These are phyloP conservation scores for Petrocephalus zakoni DNA, from an alignment of 2,113 vertebrate species.

Conservation along the genomic window DNA sequence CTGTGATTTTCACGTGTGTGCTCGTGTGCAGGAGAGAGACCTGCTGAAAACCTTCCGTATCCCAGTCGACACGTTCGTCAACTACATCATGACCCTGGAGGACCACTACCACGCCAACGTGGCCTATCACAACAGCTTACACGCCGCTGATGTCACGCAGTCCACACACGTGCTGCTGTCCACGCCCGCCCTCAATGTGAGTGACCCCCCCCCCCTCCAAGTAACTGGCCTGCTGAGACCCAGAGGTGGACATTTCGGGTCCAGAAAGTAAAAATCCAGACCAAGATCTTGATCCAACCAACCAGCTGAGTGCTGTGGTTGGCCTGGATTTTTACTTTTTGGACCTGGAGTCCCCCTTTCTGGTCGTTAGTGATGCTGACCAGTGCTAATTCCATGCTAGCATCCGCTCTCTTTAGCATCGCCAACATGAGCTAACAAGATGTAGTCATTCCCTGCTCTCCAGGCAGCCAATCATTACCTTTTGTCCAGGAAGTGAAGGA, in stretches of 20 bases:
- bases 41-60: constrained; percentile 83
- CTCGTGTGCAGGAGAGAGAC: constrained; percentile 72
- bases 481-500: not conserved
- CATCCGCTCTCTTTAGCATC: not conserved
- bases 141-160: constrained; percentile 86
- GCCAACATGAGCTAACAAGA: not conserved
- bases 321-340: no score
- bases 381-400: not conserved
- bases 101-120: constrained; percentile 90
- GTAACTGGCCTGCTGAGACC: not conserved
- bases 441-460: not conserved
- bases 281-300: no score
- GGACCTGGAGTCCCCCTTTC: not conserved
- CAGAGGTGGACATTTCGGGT: no score
- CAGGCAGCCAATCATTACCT: not conserved
- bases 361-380: not conserved
- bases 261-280: no score
- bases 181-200: constrained; percentile 81
- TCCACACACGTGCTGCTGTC: constrained; percentile 88
- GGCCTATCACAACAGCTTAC: constrained; percentile 92
- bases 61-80: constrained; percentile 81
- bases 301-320: no score
- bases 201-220: constrained; percentile 22
- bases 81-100: constrained; percentile 83
- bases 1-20: not conserved